Evolutionary conservation across 2,797 vertebrate species (phyloP), one percentile per base, ranked within the genome.

Genomic region (Rallus crepitans): DNA sequence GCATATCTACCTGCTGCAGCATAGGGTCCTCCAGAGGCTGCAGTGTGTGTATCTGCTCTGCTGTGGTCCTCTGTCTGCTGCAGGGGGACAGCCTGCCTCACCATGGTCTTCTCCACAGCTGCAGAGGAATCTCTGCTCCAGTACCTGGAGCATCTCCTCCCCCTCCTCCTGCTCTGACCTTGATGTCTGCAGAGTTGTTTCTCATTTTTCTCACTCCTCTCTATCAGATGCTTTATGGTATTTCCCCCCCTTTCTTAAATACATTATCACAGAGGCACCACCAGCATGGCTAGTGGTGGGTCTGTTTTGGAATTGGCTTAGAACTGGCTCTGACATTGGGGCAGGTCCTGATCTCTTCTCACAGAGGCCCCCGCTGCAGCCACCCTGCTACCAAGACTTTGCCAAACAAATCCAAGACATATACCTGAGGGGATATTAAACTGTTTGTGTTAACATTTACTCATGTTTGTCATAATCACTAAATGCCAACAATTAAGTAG

Each of bases 221-320:
- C 33, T 55, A 31, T 83, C 31, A 53, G n/a, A 35, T 79, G 25
- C 37, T 76, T 82, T 2, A 0, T 39, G 2, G 11, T 35, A 10
- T 4, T 71, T 69, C 60, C 71, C 31, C 24, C 19, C 5, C 15
- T 56, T 61, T 39, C 33, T 30, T 63, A 25, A 23, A 20, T 45
- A 4, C 0, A 0, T 76, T 68, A 19, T 25, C 63, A 14, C 24
- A 16, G 77, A 69, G 53, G 9, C 1, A 1, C 48, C 27, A 6
- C 21, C 55, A 42, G 70, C 15, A 4, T 28, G 31, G 42, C 27
- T 18, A 13, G 73, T 1, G 3, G 3, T 30, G 15, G 24, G 27
- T 47, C 57, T 73, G 35, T 35, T 47, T 16, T 50, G 73, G 53
- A 89, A 47, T 11, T 45, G 40, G 4, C 27, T 71, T 71, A 33